Evolutionary conservation across 2,888 invertebrate species (phyloP), one percentile per base, ranked within the genome.

Genomic region (Microctonus hyperodae): DNA sequence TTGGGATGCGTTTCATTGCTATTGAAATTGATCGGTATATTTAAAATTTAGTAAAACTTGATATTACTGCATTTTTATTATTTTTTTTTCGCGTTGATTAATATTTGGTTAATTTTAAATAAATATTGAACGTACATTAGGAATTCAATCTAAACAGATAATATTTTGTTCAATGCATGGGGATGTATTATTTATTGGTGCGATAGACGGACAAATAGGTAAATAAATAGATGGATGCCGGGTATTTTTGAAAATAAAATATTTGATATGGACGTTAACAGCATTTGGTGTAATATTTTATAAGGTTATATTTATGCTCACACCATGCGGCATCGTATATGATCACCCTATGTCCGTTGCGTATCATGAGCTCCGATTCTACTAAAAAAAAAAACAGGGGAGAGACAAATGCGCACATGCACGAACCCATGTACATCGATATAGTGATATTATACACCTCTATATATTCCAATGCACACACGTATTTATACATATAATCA

Each of bases 201-300:
- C n/a, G n/a, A n/a, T n/a, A n/a, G n/a, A 16, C 16, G 22, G 9
- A 4, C 20, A 55, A n/a, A 55, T 55, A 55, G 7, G 9, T n/a
- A 31, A 16, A 55, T 55, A 55, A 81, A n/a, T n/a, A n/a, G n/a
- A n/a, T n/a, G n/a, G n/a, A n/a, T n/a, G n/a, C n/a, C n/a, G n/a
- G n/a, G n/a, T n/a, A n/a, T n/a, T n/a, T n/a, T n/a, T n/a, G n/a
- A n/a, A n/a, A n/a, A n/a, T n/a, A n/a, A n/a, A n/a, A n/a, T n/a
- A n/a, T 80, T 81, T 78, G 80, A 81, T 81, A 80, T 79, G 79
- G 79, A 78, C 81, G 80, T 81, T 80, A 81, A 81, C 81, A 81
- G 79, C 80, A 79, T 78, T 79, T 80, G 77, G 77, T 79, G 79
- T 81, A 80, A 80, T 81, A 79, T 80, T 81, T 81, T 79, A 81